phyloP scores from a whole-genome alignment of 2,888 invertebrate species.

The Panzeria rudis region DNA sequence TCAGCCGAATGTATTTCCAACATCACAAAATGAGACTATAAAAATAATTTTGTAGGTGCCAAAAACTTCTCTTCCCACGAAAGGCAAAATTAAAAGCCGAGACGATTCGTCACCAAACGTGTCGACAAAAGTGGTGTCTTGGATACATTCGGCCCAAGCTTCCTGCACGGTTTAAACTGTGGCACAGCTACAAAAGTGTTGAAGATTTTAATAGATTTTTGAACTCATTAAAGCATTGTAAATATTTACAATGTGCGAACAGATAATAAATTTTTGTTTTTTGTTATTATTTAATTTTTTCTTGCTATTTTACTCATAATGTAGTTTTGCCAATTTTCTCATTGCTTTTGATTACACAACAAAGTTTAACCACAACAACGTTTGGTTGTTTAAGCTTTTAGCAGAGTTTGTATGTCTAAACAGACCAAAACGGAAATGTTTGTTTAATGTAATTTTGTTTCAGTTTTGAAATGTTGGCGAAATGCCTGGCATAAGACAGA shows the following conservation, averaged over 20 bases:
- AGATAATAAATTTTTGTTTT: slow-evolving; percentile 4
- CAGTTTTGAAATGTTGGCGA: slow-evolving; percentile 38
- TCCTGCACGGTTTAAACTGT: background rate
- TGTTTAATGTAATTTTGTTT: background rate
- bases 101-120: too few species aligned
- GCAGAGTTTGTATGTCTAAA: background rate
- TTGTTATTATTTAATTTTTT: slow-evolving; percentile 6
- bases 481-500: slow-evolving; percentile 14
- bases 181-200: slow-evolving; percentile 15
- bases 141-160: too few species aligned
- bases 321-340: slow-evolving; percentile 7
- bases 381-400: background rate
- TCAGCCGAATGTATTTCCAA: too few species aligned
- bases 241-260: slow-evolving; percentile 55
- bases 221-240: slow-evolving; percentile 58
- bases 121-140: too few species aligned
- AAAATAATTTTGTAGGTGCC: too few species aligned
- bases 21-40: too few species aligned
- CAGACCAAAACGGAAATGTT: background rate
- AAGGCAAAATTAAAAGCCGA: too few species aligned
- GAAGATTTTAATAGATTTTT: slow-evolving; percentile 46
- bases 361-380: background rate
- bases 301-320: slow-evolving; percentile 6
- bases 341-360: background rate
- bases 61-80: too few species aligned